Percentiles rank a stretch among this genome's conserved stretches.
phyloP scores from a whole-genome alignment of 1,140 invertebrate species.

The Varroa destructor region DNA sequence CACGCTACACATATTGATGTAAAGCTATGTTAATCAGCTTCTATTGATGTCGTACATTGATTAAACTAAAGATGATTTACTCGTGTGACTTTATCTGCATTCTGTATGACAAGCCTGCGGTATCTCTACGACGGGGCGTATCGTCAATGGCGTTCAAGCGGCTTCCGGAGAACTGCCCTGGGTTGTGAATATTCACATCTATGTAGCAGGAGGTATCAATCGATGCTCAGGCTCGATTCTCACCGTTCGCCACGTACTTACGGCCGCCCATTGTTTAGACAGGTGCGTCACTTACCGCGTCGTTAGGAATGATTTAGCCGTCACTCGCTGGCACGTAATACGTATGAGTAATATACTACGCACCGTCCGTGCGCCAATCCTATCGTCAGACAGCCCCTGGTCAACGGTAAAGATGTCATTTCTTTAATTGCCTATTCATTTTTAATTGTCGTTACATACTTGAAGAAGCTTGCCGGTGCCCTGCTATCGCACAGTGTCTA shows the following conservation, averaged over 20 bases:
- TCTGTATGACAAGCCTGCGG: neutral
- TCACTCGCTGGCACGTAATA: neutral
- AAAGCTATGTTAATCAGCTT: too few relatives aligned
- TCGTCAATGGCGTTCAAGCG: neutral
- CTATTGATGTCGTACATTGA: too few relatives aligned
- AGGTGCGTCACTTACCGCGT: neutral
- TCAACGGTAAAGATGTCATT: neutral
- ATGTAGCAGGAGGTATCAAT: neutral
- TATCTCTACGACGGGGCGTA: neutral
- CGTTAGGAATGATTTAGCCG: neutral
- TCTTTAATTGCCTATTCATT: neutral
- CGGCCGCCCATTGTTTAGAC: constrained; percentile 1
- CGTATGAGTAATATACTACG: neutral
- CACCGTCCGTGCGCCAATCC: neutral
- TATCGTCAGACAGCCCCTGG: neutral
- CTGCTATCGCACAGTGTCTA: too few relatives aligned
- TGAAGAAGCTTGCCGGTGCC: too few relatives aligned
- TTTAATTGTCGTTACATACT: too few relatives aligned
- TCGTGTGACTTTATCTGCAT: too few relatives aligned
- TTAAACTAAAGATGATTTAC: too few relatives aligned
- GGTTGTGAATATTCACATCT: constrained; percentile 7
- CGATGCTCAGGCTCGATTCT: constrained; percentile 5
- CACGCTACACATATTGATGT: too few relatives aligned
- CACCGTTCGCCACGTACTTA: neutral
- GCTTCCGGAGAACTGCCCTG: neutral